Evolutionary conservation across 2,888 invertebrate species (phyloP).

Genomic region (Diadegma fenestrale): DNA sequence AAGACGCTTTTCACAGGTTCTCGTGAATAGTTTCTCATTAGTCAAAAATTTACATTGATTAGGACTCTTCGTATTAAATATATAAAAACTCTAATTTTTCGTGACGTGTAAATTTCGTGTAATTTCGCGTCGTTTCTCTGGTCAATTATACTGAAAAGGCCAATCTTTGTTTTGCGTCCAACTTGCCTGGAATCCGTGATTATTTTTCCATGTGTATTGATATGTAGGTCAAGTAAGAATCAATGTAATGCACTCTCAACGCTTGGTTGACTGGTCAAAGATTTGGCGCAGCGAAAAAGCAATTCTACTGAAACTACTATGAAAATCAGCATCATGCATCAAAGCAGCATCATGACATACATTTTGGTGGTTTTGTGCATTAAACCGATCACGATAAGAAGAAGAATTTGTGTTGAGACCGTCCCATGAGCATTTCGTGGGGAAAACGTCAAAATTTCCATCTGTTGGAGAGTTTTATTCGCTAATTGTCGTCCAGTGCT

Average conservation of each 20-base stretch:
- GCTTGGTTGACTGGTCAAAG: neutral
- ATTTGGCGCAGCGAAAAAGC: neutral
- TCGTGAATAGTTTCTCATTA: neutral
- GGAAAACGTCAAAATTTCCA: neutral
- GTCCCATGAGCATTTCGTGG: neutral
- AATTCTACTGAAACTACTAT: no score
- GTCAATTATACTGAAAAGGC: neutral
- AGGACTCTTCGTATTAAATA: neutral
- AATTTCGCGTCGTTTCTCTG: neutral
- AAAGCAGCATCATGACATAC: no score
- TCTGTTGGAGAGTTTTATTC: neutral
- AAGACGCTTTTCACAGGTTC: neutral
- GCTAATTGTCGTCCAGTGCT: neutral
- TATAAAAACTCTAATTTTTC: no score
- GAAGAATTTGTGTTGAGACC: no score
- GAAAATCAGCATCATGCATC: no score
- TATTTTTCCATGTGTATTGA: conserved; percentile 12
- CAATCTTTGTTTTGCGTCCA: neutral
- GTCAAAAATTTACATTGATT: neutral
- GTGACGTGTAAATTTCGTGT: no score
- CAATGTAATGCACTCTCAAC: conserved; percentile 8
- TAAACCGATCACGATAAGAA: no score
- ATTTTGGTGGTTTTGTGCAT: no score
- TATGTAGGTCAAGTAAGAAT: conserved; percentile 21
- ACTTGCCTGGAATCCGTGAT: neutral